Conservation (phyloP, 2,113 vertebrate genomes). For the Struthio camelus region DNA sequence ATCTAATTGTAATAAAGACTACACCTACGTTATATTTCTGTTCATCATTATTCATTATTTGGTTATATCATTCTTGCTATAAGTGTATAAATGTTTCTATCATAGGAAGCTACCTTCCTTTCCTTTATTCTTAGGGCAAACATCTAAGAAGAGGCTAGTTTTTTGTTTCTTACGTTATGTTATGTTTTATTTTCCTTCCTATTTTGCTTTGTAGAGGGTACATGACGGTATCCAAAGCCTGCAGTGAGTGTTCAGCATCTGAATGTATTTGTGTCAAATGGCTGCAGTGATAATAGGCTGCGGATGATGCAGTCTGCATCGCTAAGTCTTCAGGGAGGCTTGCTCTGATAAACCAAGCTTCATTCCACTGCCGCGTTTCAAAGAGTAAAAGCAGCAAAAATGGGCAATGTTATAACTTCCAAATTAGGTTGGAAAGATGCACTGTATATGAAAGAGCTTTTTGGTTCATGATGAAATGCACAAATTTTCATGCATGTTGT, state of each 20-base stretch:
- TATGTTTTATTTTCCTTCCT: not conserved
- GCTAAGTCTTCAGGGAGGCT: conserved; percentile 50
- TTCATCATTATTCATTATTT: not conserved
- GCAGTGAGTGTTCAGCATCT: conserved; percentile 44
- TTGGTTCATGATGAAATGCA: not conserved
- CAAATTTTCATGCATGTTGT: not conserved
- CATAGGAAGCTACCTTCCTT: not conserved
- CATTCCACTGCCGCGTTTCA: conserved; percentile 4
- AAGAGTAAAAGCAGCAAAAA: conserved; percentile 5
- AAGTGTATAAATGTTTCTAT: not conserved
- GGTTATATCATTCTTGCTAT: not conserved
- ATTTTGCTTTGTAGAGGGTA: not conserved
- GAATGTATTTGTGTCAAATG: conserved; percentile 56
- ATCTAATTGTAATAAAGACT: not conserved
- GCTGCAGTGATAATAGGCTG: conserved; percentile 64
- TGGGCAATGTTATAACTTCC: not conserved
- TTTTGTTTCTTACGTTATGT: not conserved
- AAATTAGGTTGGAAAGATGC: not conserved
- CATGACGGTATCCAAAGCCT: not conserved
- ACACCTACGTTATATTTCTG: not conserved
- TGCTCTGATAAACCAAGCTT: conserved; percentile 17
- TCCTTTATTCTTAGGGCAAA: not conserved
- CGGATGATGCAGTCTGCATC: conserved; percentile 49
- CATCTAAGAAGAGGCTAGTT: not conserved
- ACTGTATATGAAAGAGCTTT: not conserved